Evolutionary conservation across 2,888 invertebrate species (phyloP).

Genomic region (Chymomyza fuscimana): DNA sequence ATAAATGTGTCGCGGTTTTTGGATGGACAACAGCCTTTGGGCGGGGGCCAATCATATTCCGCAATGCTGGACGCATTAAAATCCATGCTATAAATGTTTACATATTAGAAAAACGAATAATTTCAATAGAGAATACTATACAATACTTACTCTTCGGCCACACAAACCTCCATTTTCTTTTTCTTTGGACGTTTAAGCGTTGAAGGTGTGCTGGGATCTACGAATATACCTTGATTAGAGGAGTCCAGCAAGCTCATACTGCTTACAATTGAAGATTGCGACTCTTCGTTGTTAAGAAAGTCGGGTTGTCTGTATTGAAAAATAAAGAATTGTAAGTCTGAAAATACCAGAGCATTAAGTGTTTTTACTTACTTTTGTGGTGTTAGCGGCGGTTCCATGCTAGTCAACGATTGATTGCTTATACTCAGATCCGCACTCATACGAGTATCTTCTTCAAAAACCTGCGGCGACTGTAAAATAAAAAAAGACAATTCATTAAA

Average conservation of each 20-base stretch:
- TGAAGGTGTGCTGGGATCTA: constrained; percentile 57
- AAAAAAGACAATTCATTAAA: constrained; percentile 3
- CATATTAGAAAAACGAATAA: constrained; percentile 8
- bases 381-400: constrained; percentile 64
- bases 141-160: constrained; percentile 79
- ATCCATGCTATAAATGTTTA: constrained; percentile 78
- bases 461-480: constrained; percentile 79
- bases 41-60: constrained; percentile 95
- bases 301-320: constrained; percentile 75
- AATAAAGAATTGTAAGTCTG: neutral
- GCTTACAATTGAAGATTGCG: constrained; percentile 90
- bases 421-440: constrained; percentile 85
- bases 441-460: constrained; percentile 87
- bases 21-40: constrained; percentile 81
- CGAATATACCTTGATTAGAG: constrained; percentile 65
- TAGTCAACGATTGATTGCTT: constrained; percentile 60
- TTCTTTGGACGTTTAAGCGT: constrained; percentile 79
- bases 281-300: constrained; percentile 83
- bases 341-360: neutral
- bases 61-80: constrained; percentile 93
- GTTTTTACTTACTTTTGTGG: constrained; percentile 64
- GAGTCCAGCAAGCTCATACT: constrained; percentile 80
- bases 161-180: constrained; percentile 81
- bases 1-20: constrained; percentile 88
- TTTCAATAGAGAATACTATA: constrained; percentile 11